phyloP scores from a whole-genome alignment of 2,888 invertebrate genomes.

The Autographa pulchrina region DNA sequence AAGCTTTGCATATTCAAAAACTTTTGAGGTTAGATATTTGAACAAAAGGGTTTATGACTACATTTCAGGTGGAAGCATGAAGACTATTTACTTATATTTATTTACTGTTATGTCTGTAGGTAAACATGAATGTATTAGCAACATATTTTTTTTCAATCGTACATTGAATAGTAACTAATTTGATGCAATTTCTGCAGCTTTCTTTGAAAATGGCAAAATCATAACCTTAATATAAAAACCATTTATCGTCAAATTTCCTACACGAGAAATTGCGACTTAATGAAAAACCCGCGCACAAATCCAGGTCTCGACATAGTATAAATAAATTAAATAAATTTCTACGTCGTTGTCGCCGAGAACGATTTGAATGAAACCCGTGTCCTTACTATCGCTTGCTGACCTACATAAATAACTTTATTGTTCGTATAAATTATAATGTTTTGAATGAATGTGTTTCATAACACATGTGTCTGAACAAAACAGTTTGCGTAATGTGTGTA shows the following conservation, averaged over 20 bases:
- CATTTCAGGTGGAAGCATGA: neutral
- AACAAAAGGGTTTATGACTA: neutral
- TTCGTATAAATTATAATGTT: conserved; percentile 56
- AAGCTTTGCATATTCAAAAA: neutral
- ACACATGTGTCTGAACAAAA: conserved; percentile 42
- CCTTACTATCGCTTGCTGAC: conserved; percentile 43
- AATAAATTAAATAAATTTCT: conserved; percentile 39
- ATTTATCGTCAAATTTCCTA: neutral
- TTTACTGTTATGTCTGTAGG: too few species aligned
- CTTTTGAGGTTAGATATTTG: neutral
- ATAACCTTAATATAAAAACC: too few species aligned
- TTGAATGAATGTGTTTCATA: conserved; percentile 53
- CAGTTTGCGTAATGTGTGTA: conserved; percentile 54
- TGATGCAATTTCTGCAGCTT: too few species aligned
- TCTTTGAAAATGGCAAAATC: too few species aligned
- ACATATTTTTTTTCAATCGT: neutral
- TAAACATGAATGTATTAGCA: neutral
- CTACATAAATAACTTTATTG: conserved; percentile 51
- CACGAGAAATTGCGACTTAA: neutral
- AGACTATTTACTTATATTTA: neutral
- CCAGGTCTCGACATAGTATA: neutral
- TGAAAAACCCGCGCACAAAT: neutral
- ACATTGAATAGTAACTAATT: too few species aligned
- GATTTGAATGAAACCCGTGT: conserved; percentile 48
- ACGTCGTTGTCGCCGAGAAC: conserved; percentile 16